Conservation (phyloP, 2,797 vertebrate genomes). For the Cossypha polioptera region DNA sequence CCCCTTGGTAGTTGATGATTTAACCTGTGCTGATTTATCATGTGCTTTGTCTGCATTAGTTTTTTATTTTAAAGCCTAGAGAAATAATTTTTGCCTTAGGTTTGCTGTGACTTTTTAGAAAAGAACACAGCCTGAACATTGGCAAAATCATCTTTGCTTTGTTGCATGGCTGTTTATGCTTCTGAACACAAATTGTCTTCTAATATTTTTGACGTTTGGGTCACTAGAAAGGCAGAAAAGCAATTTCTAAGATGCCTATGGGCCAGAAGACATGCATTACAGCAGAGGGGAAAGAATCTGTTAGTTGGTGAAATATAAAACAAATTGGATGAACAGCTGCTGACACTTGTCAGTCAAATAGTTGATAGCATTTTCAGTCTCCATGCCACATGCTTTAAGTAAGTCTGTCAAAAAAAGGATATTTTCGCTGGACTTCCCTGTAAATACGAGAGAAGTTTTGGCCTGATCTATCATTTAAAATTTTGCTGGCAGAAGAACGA, state of each 20-base stretch:
- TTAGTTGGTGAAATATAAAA: constrained; percentile 69
- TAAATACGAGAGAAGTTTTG: constrained; percentile 70
- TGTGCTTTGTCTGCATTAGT: not conserved
- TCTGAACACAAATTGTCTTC: constrained; percentile 45
- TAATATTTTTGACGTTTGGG: constrained; percentile 61
- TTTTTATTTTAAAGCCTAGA: not conserved
- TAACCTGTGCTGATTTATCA: not conserved
- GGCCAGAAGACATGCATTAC: constrained; percentile 57
- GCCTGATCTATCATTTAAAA: constrained; percentile 60
- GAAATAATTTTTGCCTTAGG: constrained; percentile 46
- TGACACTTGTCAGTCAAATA: constrained; percentile 75
- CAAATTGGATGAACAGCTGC: constrained; percentile 73
- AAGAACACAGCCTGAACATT: not conserved
- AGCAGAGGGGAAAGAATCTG: constrained; percentile 63
- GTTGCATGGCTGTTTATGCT: constrained; percentile 11
- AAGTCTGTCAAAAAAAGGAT: constrained; percentile 67
- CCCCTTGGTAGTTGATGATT: not conserved
- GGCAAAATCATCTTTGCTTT: constrained; percentile 38
- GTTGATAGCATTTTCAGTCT: constrained; percentile 72
- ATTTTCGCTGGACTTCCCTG: constrained; percentile 66
- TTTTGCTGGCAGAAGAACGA: constrained; percentile 59
- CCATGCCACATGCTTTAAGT: constrained; percentile 70
- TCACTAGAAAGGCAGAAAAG: constrained; percentile 49
- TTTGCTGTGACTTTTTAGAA: constrained; percentile 37
- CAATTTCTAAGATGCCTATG: constrained; percentile 56